Base-by-base conservation (phyloP, 2,113 vertebrate species). In the Sturnus vulgaris region DNA sequence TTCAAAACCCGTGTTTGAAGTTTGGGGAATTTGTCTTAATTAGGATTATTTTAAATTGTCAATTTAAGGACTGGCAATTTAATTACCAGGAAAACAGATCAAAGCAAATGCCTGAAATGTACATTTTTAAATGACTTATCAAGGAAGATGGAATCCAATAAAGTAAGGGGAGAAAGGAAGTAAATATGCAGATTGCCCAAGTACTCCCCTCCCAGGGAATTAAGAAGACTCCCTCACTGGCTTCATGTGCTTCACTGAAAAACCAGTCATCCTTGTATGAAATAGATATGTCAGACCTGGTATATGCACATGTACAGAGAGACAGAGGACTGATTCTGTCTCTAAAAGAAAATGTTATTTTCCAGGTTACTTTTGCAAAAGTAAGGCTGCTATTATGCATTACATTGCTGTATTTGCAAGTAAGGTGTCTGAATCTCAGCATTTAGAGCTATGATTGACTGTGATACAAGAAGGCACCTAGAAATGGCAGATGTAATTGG, bases 1-100 rank as follows among this genome's bases (percentile, higher is more conserved):
- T 94, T 95, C 88, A 90, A 93, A 95, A 91, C 23, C 68, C 44
- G 56, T 76, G 93, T 97, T 97, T 96, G 93, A 96, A 96, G 83
- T 95, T 87, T 97, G 86, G 75, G 66, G 31, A 90, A 95, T 82
- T 78, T 94, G 86, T 96, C 63, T 93, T 96, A 96, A 96, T 95
- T 95, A 93, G 49, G 82, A 95, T 96, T 96, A 93, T 94, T 96
- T 94, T 82, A 96, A 92, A 95, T 94, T 7, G 75, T 57, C 76
- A 76, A 46, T 97, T 85, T 95, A 93, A 95, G 92, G 72, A n/a
- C 68, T 79, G 52, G 86, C 70, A 91, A 95, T 91, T 96, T 95
- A 97, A 97, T 96, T 97, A 95, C 83, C 83, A 81, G 56, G 68
- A 80, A 92, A 88, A 33, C 8, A 94, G 87, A 96, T 97, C 96